Conservation (phyloP, 2,888 invertebrate species). For the Lampropteryx suffumata region DNA sequence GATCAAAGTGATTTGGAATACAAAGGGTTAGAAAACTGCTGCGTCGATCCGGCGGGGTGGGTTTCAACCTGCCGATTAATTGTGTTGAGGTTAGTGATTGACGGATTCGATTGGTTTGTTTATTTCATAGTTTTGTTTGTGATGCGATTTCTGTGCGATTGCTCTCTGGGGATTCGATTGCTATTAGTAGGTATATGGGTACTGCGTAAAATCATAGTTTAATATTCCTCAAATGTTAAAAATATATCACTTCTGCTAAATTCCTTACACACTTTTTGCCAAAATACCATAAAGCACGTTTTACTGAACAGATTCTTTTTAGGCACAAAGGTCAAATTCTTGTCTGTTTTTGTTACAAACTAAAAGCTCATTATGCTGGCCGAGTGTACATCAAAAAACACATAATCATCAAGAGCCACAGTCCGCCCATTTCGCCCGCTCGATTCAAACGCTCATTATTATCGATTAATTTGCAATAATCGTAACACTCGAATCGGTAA, state of each 20-base stretch:
- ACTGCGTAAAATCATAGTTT: too few relatives aligned
- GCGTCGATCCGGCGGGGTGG: slow-evolving; percentile 54
- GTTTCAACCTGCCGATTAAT: slow-evolving; percentile 59
- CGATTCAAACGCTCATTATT: slow-evolving; percentile 24
- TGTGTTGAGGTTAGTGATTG: slow-evolving; percentile 51
- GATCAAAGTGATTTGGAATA: slow-evolving; percentile 72
- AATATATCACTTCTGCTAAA: too few relatives aligned
- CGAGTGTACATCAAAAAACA: not conserved
- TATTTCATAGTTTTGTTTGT: slow-evolving; percentile 22
- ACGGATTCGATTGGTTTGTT: slow-evolving; percentile 40
- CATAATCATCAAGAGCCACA: slow-evolving; percentile 1
- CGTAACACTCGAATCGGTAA: slow-evolving; percentile 30
- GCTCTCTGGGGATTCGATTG: slow-evolving; percentile 10
- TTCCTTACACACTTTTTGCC: too few relatives aligned
- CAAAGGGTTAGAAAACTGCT: slow-evolving; percentile 73
- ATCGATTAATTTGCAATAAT: slow-evolving; percentile 36
- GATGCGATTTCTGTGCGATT: slow-evolving; percentile 11
- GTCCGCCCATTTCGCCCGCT: not conserved
- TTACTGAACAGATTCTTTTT: too few relatives aligned
- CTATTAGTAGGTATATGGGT: too few relatives aligned
- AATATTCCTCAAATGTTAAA: too few relatives aligned
- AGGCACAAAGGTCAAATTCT: too few relatives aligned
- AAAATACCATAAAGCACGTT: not conserved
- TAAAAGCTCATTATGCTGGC: not conserved
- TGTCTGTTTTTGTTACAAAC: too few relatives aligned